phyloP scores from a whole-genome alignment of 2,888 invertebrate species.

The Caenorhabditis afra region DNA sequence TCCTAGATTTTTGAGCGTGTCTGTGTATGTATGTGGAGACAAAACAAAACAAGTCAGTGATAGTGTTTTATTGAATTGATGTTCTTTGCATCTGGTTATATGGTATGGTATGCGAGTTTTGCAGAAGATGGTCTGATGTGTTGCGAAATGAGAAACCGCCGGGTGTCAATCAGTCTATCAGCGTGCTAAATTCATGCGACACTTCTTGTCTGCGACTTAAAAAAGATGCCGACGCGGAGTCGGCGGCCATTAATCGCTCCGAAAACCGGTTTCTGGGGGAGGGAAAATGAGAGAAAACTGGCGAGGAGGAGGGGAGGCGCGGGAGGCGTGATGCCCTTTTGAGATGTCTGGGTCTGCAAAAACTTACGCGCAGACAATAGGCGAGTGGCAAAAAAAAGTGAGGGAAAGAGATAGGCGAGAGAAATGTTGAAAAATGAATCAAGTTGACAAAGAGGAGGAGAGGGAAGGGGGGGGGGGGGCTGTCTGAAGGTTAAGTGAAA shows the following conservation, averaged over 20 bases:
- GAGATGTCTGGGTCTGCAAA: constrained; percentile 39
- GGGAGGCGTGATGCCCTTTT: constrained; percentile 39
- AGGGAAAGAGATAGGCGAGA: constrained; percentile 21
- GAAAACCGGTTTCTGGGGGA: not conserved
- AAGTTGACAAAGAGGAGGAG: constrained; percentile 21
- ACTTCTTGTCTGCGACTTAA: too few species aligned
- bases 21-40: too few species aligned
- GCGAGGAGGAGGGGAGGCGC: not conserved
- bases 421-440: constrained; percentile 42
- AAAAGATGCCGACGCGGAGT: not conserved
- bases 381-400: not conserved
- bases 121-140: too few species aligned
- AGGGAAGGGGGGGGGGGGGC: too few species aligned
- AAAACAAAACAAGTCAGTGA: too few species aligned
- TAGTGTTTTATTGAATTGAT: too few species aligned
- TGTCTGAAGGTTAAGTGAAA: constrained; percentile 29
- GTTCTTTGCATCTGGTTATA: too few species aligned
- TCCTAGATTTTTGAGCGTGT: too few species aligned
- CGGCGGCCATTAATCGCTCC: constrained; percentile 11
- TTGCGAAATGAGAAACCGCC: too few species aligned
- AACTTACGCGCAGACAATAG: constrained; percentile 22
- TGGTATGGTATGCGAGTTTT: too few species aligned
- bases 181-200: too few species aligned
- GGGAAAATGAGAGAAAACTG: not conserved
- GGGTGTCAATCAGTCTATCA: too few species aligned